Evolutionary conservation across 2,797 vertebrate species (phyloP), one percentile per base, ranked within the genome.

Genomic region (Parauchenoglanis ngamensis): DNA sequence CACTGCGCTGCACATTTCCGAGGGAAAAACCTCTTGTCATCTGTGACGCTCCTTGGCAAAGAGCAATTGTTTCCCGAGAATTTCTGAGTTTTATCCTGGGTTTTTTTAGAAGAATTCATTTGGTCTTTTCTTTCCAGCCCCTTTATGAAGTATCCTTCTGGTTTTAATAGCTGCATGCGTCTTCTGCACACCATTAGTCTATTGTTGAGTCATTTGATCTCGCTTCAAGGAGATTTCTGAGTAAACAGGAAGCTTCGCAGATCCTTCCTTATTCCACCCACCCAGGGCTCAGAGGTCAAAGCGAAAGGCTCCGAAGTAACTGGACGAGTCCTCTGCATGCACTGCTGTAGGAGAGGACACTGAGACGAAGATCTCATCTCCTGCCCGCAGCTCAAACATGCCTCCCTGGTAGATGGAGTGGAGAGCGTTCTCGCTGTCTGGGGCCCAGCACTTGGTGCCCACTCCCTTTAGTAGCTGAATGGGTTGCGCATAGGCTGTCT

Each of bases 401-500:
- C 97, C 97, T 0, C 97, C 97, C 92, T 97, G 97, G 94, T 98
- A 97, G 89, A 98, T 95, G 0, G 97, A 96, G 49, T 98, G 96
- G 11, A 98, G 96, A 49, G 97, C 96, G 0, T 97, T 97, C 91
- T 97, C 94, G 0, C 96, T 96, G 4, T 97, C 96, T 0, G 96
- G 96, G 0, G 97, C 95, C 97, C 97, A 98, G 94, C 96, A 97
- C 92, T 97, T 98, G 76, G 97, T 98, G 82, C 97, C 96, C 2
- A 97, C 97, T 0, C 96, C 96, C 91, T 97, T 98, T 90, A 98
- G 95, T 85, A 98, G 94, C 92, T 97, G 95, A 73, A 97, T 96
- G 79, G 97, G 97, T 7, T 94, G 95, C 3, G 93, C 93, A 83
- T 96, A 96, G 31, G 95, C 92, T 0, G 96, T 97, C 92, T 97